Percentiles rank a stretch among this genome's conserved stretches.
Conservation (phyloP, 2,797 vertebrate species). For the Eleutherodactylus coqui region DNA sequence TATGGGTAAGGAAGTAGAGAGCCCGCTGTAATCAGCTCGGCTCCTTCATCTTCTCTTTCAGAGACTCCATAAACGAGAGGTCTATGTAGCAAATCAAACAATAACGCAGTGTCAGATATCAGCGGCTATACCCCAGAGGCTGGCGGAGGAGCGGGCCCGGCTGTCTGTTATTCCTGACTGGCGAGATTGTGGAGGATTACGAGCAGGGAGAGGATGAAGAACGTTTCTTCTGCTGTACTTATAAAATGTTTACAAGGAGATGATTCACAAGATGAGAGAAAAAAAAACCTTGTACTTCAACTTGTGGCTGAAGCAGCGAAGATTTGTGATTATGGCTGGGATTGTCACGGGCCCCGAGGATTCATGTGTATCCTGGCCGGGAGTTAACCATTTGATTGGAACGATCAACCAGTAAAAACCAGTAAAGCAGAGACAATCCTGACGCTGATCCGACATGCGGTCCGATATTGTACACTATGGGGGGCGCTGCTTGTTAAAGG, state of each 20-base stretch:
- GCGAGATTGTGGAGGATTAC: constrained; percentile 32
- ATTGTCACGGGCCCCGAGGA: neutral
- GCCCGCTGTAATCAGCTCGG: neutral
- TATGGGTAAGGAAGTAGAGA: neutral
- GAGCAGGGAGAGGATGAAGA: constrained; percentile 19
- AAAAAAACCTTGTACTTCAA: neutral
- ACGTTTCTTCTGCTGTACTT: constrained; percentile 14
- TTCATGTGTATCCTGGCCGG: neutral
- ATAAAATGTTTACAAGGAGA: constrained; percentile 28
- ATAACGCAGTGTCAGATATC: constrained; percentile 28
- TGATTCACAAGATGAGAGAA: neutral
- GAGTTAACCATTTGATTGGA: constrained; percentile 5
- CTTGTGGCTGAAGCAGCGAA: neutral
- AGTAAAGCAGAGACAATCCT: neutral
- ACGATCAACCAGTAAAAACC: constrained; percentile 1
- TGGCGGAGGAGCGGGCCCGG: constrained; percentile 3
- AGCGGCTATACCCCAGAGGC: constrained; percentile 18
- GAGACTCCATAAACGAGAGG: constrained; percentile 26
- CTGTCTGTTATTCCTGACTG: constrained; percentile 6
- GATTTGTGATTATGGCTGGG: neutral
- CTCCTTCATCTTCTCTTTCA: constrained; percentile 10
- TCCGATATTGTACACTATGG: neutral
- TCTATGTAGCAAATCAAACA: constrained; percentile 39
- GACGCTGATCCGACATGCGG: neutral
- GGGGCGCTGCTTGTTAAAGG: neutral